These are phyloP conservation scores for Macaria notata DNA, from an alignment of 2,888 invertebrate species.

Conservation along the genomic window DNA sequence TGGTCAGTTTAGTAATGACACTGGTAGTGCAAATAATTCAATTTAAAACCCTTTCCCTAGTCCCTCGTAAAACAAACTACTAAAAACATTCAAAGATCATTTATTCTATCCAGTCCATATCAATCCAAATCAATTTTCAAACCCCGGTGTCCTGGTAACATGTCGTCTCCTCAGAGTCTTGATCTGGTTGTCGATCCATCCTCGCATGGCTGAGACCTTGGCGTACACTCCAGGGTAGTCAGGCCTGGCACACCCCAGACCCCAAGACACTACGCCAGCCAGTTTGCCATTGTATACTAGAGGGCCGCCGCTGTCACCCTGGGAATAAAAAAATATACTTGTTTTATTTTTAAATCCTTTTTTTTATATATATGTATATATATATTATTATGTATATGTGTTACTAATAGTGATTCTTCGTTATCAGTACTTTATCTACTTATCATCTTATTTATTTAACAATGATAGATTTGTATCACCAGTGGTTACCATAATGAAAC, in stretches of 20 bases:
- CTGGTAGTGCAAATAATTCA: no score
- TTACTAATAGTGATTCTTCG: no score
- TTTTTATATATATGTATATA: no score
- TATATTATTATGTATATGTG: no score
- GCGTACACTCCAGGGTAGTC: constrained; percentile 74
- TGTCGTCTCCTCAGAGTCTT: constrained; percentile 39
- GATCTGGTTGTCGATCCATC: constrained; percentile 64
- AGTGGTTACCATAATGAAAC: no score
- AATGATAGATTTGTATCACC: no score
- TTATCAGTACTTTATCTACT: no score
- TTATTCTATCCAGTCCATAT: constrained; percentile 1
- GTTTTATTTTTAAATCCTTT: no score
- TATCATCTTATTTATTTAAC: no score
- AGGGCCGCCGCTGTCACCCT: constrained; percentile 80
- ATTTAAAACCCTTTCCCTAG: no score
- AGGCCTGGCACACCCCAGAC: constrained; percentile 72
- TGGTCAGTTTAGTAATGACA: no score
- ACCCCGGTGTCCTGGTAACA: not conserved
- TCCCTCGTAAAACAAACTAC: no score
- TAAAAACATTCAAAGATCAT: constrained; percentile 2
- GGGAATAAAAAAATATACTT: constrained; percentile 20
- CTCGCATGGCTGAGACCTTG: constrained; percentile 64
- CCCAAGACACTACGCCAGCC: constrained; percentile 75
- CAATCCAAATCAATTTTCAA: not conserved
- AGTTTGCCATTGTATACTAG: constrained; percentile 66